Percentiles rank a stretch among this genome's conserved stretches.
These are phyloP conservation scores for Pycnomerus fuliginosus DNA, from an alignment of 2,888 invertebrate species.

Conservation along the genomic window DNA sequence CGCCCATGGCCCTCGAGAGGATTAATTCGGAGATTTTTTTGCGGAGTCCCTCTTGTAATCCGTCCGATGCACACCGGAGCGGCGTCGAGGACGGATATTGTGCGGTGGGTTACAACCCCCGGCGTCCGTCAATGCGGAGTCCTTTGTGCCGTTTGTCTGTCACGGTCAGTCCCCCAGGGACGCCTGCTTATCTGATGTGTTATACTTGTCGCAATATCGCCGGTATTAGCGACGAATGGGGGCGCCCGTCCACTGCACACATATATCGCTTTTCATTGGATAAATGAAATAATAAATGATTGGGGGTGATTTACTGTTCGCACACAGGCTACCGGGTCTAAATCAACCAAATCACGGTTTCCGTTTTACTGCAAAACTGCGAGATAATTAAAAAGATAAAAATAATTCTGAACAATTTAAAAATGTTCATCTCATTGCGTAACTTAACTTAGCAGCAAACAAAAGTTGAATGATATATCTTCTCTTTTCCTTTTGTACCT, in stretches of 20 bases:
- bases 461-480: too few relatives aligned
- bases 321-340: not conserved
- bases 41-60: constrained; percentile 10
- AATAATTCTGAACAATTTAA: too few relatives aligned
- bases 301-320: constrained; percentile 4
- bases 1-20: too few relatives aligned
- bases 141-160: constrained; percentile 17
- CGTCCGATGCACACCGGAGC: constrained; percentile 2
- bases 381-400: too few relatives aligned
- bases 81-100: constrained; percentile 20
- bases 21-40: not conserved
- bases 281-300: constrained; percentile 1
- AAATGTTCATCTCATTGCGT: too few relatives aligned
- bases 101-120: constrained; percentile 12
- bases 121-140: constrained; percentile 3
- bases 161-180: constrained; percentile 20
- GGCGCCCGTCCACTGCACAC: constrained; percentile 17
- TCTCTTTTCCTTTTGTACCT: too few relatives aligned
- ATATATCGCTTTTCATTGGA: constrained; percentile 5
- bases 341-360: too few relatives aligned
- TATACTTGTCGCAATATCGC: constrained; percentile 43
- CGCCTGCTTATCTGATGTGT: constrained; percentile 38
- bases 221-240: constrained; percentile 33
- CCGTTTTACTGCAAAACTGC: too few relatives aligned
- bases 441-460: too few relatives aligned